Evolutionary conservation across 2,113 vertebrate genomes (phyloP), one percentile per base, ranked within the genome.

Genomic region (Psittacula cyanocephala): DNA sequence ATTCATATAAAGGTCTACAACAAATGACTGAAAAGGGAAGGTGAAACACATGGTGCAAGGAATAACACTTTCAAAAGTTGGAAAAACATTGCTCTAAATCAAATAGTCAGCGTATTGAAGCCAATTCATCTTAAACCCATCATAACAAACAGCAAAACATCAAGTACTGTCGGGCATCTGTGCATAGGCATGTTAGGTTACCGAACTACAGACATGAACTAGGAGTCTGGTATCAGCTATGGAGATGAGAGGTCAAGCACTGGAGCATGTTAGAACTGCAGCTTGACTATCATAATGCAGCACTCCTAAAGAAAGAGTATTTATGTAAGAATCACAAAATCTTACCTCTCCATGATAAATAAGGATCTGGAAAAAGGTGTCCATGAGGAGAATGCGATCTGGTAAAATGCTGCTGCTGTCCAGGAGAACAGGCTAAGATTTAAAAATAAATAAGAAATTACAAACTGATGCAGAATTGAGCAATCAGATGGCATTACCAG

Each of bases 331-430:
- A 59, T 64, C 2, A 62, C 14, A 88, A 43, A 43, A 44, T 91
- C 97, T 98, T 98, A 99, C 99, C 98, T 99, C 99, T 91, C 99
- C 99, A 5, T 99, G 99, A 97, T 99, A 99, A 97, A 99, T 99
- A 94, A 99, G 98, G 85, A 99, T 99, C 97, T 99, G 99, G 97
- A 99, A 99, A 98, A 99, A 99, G 0, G 99, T 99, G 97, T 99
- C 99, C 99, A 99, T 99, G 55, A 99, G 98, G 55, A 99, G 98
- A 97, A 99, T 99, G 15, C 99, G 98, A 96, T 99, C 99, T 41
- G 99, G 99, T 83, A 99, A 98, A 96, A 99, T 99, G 96, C 99
- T 99, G 98, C 99, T 99, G 97, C 99, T 99, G 93, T 99, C 99
- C 86, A 99, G 97, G 91, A 99, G 98, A 84, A 99, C 99, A 5